Percentiles rank a stretch among this genome's conserved stretches.
phyloP scores from a whole-genome alignment of 2,888 invertebrate genomes.

The Pseudococcus jackbeardsleyi region DNA sequence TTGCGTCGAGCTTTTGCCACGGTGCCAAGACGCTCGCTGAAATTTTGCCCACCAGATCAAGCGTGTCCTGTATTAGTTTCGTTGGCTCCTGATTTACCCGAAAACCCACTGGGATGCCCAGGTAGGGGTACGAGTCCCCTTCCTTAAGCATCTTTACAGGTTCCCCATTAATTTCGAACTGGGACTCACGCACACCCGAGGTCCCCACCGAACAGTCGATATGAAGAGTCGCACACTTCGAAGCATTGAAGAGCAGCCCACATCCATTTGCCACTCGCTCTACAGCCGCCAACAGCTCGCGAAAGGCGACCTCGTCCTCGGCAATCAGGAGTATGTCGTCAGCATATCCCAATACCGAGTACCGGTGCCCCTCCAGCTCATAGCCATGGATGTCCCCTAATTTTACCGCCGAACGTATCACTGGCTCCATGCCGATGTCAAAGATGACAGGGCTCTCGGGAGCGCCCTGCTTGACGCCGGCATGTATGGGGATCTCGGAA shows the following conservation, averaged over 20 bases:
- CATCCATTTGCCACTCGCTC: not conserved
- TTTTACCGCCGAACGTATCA: slow-evolving; percentile 8
- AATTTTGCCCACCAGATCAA: not conserved
- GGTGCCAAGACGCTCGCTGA: not conserved
- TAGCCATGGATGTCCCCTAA: not conserved
- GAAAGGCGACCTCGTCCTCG: not conserved
- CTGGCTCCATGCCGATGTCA: slow-evolving; percentile 32
- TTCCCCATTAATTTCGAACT: not conserved
- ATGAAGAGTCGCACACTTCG: not conserved
- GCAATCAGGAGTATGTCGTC: not conserved
- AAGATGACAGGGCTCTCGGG: not conserved
- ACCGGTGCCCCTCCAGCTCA: not conserved
- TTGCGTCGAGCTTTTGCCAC: slow-evolving; percentile 25
- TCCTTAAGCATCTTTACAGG: not conserved
- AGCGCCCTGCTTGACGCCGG: slow-evolving; percentile 9
- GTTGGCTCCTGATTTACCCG: too few relatives aligned
- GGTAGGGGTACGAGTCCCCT: not conserved
- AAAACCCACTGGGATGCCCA: not conserved
- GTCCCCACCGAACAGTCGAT: not conserved
- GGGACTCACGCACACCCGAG: not conserved
- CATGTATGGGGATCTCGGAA: not conserved
- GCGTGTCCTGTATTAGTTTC: not conserved
- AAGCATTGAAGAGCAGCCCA: not conserved
- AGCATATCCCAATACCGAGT: not conserved
- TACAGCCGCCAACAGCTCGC: not conserved